phyloP scores from a whole-genome alignment of 2,797 vertebrate genomes.

The Leptodactylus fallax region DNA sequence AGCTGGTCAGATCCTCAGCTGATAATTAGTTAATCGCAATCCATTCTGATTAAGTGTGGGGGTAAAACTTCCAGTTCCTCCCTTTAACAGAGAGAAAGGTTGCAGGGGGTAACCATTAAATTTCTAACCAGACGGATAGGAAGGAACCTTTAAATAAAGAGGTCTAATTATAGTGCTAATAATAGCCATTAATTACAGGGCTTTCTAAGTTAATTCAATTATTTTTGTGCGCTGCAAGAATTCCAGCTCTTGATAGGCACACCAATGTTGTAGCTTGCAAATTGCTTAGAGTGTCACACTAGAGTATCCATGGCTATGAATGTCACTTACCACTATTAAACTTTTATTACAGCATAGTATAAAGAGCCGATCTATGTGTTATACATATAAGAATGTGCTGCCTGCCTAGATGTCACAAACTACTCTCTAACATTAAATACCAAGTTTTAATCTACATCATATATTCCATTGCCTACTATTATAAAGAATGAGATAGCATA shows the following conservation, averaged over 20 bases:
- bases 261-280: slow-evolving; percentile 36
- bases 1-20: slow-evolving; percentile 52
- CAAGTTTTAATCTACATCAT: background rate
- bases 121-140: slow-evolving; percentile 60
- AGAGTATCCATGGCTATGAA: slow-evolving; percentile 24
- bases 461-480: background rate
- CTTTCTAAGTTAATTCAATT: slow-evolving; percentile 62
- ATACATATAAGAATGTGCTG: background rate
- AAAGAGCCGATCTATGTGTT: background rate
- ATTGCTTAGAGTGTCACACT: slow-evolving; percentile 7
- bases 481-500: background rate
- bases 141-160: slow-evolving; percentile 64
- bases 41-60: slow-evolving; percentile 60
- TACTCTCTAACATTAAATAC: background rate
- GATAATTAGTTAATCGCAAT: slow-evolving; percentile 62
- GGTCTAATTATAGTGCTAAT: slow-evolving; percentile 64
- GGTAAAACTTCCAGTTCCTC: slow-evolving; percentile 52
- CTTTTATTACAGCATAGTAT: background rate
- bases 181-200: slow-evolving; percentile 64
- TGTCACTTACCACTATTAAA: background rate
- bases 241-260: slow-evolving; percentile 37
- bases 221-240: slow-evolving; percentile 55
- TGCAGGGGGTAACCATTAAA: slow-evolving; percentile 64
- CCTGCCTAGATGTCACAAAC: background rate
- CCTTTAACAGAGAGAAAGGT: slow-evolving; percentile 57